Conservation (phyloP, 2,113 vertebrate species). For the Pholis gunnellus region DNA sequence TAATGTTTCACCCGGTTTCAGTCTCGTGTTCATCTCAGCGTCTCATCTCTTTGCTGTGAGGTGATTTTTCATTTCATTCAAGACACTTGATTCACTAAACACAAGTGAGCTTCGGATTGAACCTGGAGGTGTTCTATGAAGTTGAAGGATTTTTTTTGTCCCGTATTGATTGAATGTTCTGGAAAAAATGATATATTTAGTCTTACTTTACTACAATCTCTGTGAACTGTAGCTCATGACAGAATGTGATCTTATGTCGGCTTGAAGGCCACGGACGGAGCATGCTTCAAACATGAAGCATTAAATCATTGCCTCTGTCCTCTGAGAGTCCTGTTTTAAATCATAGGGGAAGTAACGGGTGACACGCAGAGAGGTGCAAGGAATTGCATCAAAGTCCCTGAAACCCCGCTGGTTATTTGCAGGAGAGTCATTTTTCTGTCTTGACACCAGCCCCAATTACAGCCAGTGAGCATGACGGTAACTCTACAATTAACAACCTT, state of each 20-base stretch:
- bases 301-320: constrained; percentile 42
- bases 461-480: not conserved
- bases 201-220: not conserved
- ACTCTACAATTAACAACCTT: too few species aligned
- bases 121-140: not conserved
- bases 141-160: not conserved
- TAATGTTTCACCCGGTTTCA: not conserved
- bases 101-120: not conserved
- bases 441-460: constrained; percentile 67
- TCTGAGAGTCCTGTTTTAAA: constrained; percentile 44
- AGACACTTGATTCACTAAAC: not conserved
- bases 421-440: constrained; percentile 62
- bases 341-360: constrained; percentile 36
- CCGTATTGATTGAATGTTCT: not conserved
- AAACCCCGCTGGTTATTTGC: constrained; percentile 59
- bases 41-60: not conserved
- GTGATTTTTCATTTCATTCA: not conserved
- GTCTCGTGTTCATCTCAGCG: not conserved
- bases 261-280: not conserved
- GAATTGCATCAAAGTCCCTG: constrained; percentile 63
- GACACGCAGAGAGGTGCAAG: constrained; percentile 38
- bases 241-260: constrained; percentile 1
- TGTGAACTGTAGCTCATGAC: constrained; percentile 17
- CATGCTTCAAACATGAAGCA: constrained; percentile 14
- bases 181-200: not conserved